Base-by-base conservation (phyloP, 64 coral and sea anemone species). In the Astreopora myriophthalma region DNA sequence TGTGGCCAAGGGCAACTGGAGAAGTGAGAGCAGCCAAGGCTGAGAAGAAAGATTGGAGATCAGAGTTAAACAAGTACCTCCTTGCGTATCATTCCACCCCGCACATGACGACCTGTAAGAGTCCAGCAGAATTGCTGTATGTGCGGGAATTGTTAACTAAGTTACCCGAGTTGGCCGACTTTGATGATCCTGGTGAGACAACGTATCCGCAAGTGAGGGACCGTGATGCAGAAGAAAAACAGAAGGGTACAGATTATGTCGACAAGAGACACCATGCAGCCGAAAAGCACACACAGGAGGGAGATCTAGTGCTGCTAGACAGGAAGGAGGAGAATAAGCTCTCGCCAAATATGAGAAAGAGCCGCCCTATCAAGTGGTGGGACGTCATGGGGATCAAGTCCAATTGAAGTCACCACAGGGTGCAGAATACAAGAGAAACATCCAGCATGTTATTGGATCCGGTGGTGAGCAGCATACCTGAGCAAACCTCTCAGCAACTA, bases 31-130 rank as follows among this genome's bases (percentile, higher is more conserved):
- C 29, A 24, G 32, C 74, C 34, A 29, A 79, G 48, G 88, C 68
- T 37, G 88, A 79, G 38, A 79, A 90, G 88, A 90, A 48, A 42
- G 27, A 91, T 23, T 91, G 75, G 75, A 67, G 73, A 48, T 64
- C 33, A 20, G 52, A 89, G 31, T 48, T 89, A 46, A 88, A 76
- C 46, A 75, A 89, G 88, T 90, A 48, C 62, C 86, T 89, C 35
- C 86, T 75, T 2, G 86, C 86, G 32, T 76, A 89, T 23, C 73
- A 70, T 20, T 75, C 86, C 14, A 89, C 69, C 30, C 19, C 86
- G 9, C 70, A 89, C 24, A 75, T 49, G 0, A 89, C 71, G 34
- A 89, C 70, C 48, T 68, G 86, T 28, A 89, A 39, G 70, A 88
- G 2, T 23, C 71, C 86, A 89, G 46, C 44, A 52, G 69, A 89